A percentile compares a stretch with the other conserved stretches of the same genome.
These are phyloP conservation scores for Drosophila guanche DNA, from an alignment of 1,140 invertebrate genomes.

Conservation along the genomic window DNA sequence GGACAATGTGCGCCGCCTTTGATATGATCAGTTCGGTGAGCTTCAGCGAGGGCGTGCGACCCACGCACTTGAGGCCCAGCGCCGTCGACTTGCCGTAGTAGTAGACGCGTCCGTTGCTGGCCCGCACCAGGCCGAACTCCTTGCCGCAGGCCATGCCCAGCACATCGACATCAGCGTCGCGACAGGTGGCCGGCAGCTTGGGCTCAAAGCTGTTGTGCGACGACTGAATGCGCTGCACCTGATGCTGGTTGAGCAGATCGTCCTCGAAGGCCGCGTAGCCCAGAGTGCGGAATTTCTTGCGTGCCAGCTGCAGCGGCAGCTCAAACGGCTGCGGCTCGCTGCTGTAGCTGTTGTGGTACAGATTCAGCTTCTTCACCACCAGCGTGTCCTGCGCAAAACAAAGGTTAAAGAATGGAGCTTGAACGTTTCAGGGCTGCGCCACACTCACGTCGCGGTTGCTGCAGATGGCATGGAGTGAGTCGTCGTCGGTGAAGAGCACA, in stretches of 20 bases:
- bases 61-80: slow-evolving; percentile 84
- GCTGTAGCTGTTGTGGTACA: slow-evolving; percentile 72
- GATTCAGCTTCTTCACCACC: slow-evolving; percentile 77
- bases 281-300: slow-evolving; percentile 91
- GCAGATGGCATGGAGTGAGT: slow-evolving; percentile 82
- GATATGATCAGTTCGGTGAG: slow-evolving; percentile 91
- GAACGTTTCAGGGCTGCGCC: not conserved
- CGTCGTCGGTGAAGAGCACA: slow-evolving; percentile 82
- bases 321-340: slow-evolving; percentile 85
- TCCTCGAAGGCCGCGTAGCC: slow-evolving; percentile 90
- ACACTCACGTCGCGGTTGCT: slow-evolving; percentile 78
- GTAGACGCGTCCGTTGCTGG: slow-evolving; percentile 89
- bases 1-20: slow-evolving; percentile 89
- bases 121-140: slow-evolving; percentile 92
- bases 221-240: slow-evolving; percentile 82
- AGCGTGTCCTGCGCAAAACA: slow-evolving; percentile 59
- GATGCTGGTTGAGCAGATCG: slow-evolving; percentile 85
- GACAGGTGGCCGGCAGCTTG: slow-evolving; percentile 68
- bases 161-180: slow-evolving; percentile 77
- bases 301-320: slow-evolving; percentile 90
- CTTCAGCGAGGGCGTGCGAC: slow-evolving; percentile 86
- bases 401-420: not conserved
- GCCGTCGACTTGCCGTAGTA: slow-evolving; percentile 91
- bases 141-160: slow-evolving; percentile 87
- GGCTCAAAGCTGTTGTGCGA: slow-evolving; percentile 82